phyloP scores from a whole-genome alignment of 1,140 invertebrate species.

The Frieseomelitta varia region DNA sequence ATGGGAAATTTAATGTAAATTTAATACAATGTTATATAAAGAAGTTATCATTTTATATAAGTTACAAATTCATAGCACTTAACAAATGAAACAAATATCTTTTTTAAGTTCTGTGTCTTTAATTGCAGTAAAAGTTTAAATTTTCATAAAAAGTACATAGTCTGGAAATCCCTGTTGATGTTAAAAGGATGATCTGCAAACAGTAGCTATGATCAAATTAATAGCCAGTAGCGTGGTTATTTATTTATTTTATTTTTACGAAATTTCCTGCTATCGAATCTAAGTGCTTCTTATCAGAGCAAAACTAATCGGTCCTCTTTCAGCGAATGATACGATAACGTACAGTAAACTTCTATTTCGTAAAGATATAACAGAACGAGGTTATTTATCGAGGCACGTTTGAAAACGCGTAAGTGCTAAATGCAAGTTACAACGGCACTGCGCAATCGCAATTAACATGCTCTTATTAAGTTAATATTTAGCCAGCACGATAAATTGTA shows the following conservation, averaged over 20 bases:
- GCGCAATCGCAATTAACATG: slow-evolving; percentile 11
- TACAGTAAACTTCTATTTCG: neutral
- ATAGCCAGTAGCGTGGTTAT: too few species aligned
- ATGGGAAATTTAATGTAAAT: too few species aligned
- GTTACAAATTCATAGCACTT: too few species aligned
- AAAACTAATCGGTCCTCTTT: neutral
- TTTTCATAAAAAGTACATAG: too few species aligned
- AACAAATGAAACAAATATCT: too few species aligned
- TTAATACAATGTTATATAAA: too few species aligned
- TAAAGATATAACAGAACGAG: slow-evolving; percentile 11
- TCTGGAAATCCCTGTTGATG: too few species aligned
- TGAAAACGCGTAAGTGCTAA: slow-evolving; percentile 7
- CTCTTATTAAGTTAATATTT: slow-evolving; percentile 35
- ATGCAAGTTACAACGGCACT: neutral
- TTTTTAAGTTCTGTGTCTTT: too few species aligned
- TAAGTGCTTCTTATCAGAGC: neutral
- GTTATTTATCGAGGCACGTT: neutral
- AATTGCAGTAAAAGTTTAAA: too few species aligned
- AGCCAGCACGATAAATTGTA: neutral
- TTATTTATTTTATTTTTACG: neutral
- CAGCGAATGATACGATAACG: neutral
- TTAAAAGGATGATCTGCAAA: too few species aligned
- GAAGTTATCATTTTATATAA: too few species aligned
- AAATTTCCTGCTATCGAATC: neutral
- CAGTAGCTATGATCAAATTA: too few species aligned